Evolutionary conservation across 2,113 vertebrate genomes (phyloP).

Genomic region (Sinocyclocheilus rhinocerous): DNA sequence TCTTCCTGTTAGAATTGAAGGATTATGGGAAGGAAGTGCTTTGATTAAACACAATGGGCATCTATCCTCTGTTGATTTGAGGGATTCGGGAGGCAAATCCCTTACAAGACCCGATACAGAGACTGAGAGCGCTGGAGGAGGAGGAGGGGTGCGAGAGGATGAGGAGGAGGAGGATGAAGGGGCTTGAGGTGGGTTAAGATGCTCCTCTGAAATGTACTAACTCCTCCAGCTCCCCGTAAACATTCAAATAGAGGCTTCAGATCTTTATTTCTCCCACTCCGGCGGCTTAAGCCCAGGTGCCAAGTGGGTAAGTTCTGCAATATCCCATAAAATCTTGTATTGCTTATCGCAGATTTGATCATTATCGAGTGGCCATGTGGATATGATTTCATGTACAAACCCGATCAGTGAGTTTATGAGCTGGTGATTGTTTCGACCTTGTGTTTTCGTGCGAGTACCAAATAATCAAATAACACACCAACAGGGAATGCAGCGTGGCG

Average conservation of each 20-base stretch:
- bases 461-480: constrained; percentile 13
- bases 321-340: constrained; percentile 38
- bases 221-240: background rate
- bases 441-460: constrained; percentile 33
- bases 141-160: background rate
- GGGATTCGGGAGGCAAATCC: constrained; percentile 77
- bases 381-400: constrained; percentile 17
- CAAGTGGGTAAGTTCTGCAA: constrained; percentile 41
- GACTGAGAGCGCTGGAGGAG: constrained; percentile 28
- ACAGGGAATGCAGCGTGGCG: constrained; percentile 12
- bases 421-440: constrained; percentile 44
- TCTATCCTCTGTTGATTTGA: constrained; percentile 80
- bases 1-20: constrained; percentile 78
- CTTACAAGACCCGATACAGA: constrained; percentile 72
- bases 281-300: constrained; percentile 13
- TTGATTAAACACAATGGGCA: constrained; percentile 80
- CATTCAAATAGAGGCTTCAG: background rate
- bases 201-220: constrained; percentile 20
- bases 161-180: background rate
- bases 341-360: constrained; percentile 36
- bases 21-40: constrained; percentile 79
- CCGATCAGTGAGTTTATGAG: constrained; percentile 28
- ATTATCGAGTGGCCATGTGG: constrained; percentile 23
- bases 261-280: constrained; percentile 17
- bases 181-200: constrained; percentile 24